phyloP scores from a whole-genome alignment of 1,140 invertebrate species.

The Paraescarpia echinospica region DNA sequence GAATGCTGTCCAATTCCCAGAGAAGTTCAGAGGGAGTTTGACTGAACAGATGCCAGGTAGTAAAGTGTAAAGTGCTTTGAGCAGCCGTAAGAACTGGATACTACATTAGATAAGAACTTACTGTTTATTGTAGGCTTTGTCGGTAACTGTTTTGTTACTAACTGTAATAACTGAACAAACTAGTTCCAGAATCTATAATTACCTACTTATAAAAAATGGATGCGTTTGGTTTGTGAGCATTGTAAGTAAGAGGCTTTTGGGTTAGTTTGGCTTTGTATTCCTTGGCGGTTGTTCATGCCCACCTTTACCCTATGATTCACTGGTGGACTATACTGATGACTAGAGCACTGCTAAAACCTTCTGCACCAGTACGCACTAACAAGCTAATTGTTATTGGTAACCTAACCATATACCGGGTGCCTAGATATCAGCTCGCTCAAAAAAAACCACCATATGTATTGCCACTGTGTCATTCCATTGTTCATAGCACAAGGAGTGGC shows the following conservation, averaged over 20 bases:
- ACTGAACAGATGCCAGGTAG: too few relatives aligned
- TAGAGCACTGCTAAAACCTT: not conserved
- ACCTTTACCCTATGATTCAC: not conserved
- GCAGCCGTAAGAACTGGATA: too few relatives aligned
- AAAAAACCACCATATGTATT: not conserved
- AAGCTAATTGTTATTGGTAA: not conserved
- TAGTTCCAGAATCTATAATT: not conserved
- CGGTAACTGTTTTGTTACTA: too few relatives aligned
- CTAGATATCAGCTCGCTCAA: too few relatives aligned
- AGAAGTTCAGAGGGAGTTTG: too few relatives aligned
- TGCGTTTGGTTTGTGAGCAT: not conserved
- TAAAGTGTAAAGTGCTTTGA: too few relatives aligned
- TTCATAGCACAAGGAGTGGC: not conserved
- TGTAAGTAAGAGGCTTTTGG: not conserved
- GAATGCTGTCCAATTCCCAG: too few relatives aligned
- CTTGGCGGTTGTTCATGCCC: not conserved
- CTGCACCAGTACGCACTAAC: not conserved
- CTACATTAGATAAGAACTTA: too few relatives aligned
- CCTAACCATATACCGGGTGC: too few relatives aligned
- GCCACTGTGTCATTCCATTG: not conserved
- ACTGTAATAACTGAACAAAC: not conserved
- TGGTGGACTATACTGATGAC: not conserved
- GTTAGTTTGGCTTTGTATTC: not conserved
- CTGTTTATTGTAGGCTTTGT: too few relatives aligned
- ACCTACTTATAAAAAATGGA: not conserved